Evolutionary conservation across 2,113 vertebrate genomes (phyloP).

Genomic region (Nesospiza acunhae): DNA sequence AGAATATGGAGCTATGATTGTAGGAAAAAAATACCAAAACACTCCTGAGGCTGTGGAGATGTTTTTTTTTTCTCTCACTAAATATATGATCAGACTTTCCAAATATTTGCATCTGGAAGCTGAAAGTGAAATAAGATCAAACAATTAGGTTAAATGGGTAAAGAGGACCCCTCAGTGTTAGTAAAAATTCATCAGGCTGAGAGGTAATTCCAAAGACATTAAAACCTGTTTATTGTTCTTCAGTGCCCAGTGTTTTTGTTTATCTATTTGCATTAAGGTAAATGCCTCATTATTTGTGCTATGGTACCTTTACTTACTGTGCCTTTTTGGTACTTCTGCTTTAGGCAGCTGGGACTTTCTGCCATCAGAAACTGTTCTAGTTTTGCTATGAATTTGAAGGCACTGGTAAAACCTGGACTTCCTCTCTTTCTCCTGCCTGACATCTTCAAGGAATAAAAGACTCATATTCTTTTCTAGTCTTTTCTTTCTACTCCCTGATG

Average conservation of each 20-base stretch:
- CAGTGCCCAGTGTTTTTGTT: background rate
- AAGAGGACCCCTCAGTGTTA: background rate
- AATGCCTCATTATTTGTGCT: background rate
- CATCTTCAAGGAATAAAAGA: background rate
- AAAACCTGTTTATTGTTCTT: background rate
- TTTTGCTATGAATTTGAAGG: background rate
- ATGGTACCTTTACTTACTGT: background rate
- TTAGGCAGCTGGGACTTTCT: background rate
- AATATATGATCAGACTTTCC: background rate
- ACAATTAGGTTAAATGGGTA: background rate
- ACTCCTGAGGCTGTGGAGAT: background rate
- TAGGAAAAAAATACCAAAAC: background rate
- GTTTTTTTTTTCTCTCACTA: background rate
- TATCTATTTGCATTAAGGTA: background rate
- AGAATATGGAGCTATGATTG: background rate
- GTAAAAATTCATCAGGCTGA: background rate
- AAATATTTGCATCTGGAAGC: background rate
- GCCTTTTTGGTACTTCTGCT: background rate
- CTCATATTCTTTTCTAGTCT: background rate
- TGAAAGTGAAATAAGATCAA: background rate
- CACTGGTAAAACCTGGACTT: background rate
- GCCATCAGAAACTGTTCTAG: background rate
- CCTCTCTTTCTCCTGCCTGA: background rate
- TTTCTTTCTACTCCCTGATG: background rate
- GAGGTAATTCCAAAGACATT: background rate